Base-by-base conservation (phyloP, 2,888 invertebrate species). In the Zeuzera pyrina region DNA sequence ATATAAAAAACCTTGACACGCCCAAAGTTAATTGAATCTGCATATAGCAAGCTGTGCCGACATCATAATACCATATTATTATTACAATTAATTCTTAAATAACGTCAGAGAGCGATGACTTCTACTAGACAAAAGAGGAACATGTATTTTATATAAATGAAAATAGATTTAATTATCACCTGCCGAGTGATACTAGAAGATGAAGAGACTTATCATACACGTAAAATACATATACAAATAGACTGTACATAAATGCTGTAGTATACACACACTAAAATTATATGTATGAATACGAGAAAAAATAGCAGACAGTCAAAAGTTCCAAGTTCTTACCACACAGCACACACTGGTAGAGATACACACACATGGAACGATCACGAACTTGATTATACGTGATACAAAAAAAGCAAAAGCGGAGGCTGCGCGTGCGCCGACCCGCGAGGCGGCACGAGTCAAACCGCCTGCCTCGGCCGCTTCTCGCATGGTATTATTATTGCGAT, bases 371-470 rank as follows among this genome's bases (percentile, higher is more conserved):
- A 42, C 47, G 47, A 34, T 39, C 46, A 57, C 49, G 49, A 57
- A 58, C 61, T 64, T 64, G 68, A 64, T 65, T 62, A 60, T 54
- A 66, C 65, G 65, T 68, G 69, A 69, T 66, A 74, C 68, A 79
- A 81, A 79, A 78, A 70, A 72, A 78, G 64, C 72, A 77, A 73
- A 52, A 67, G 58, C 61, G 72, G 73, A 76, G 77, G 76, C 78
- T 76, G 77, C 76, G 74, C 79, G 79, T 71, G 78, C 77, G 70
- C 64, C 72, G 77, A 76, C 73, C 74, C 65, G 60, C 63, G 62
- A 57, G 64, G 60, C 61, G 73, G 78, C 78, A 78, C 81, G 81
- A 79, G 79, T 69, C 73, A 74, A 65, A 58, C 65, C 55, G 41
- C 48, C 33, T 19, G n/a, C 5, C 29, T n/a, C n/a, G n/a, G n/a